Base-by-base conservation (phyloP, 2,113 vertebrate genomes). In the Saccopteryx leptura region DNA sequence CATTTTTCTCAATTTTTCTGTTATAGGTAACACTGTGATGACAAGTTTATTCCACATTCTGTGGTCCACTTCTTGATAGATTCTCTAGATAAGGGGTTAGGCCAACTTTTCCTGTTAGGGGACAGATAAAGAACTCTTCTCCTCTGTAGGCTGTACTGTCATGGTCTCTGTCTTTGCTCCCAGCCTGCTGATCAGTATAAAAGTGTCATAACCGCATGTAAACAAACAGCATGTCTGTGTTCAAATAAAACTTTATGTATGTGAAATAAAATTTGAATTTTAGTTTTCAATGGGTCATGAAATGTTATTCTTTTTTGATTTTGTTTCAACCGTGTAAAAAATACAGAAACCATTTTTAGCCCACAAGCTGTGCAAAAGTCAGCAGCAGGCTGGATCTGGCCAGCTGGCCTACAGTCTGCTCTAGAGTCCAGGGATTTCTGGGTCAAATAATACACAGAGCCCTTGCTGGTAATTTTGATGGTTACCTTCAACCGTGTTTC, bases 321-420 rank as follows among this genome's bases (percentile, higher is more conserved):
- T 93, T 58, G 48, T 81, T 91, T 26, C 69, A 91, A 24, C 23
- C 80, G 82, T 26, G 76, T 50, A 78, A 92, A 82, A 82, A 78
- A 81, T 18, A 9, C 90, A 83, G 79, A 91, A 93, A 39, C 13
- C 56, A 81, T 81, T 58, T 26, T 95, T 58, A 13, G 72, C 12
- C 66, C 50, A 83, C 11, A 71, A 83, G 31, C 28, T 21, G 23
- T 65, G 71, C 58, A 50, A 76, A 91, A 83, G n/a, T n/a, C 50
- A 52, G 28, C 13, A 54, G 11, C 39, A 48, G 81, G 21, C 48
- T 50, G 3, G 17, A 50, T n/a, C 33, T 39, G 63, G 15, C 76
- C 31, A 7, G 26, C 23, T 65, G 63, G 78, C 48, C 9, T 54
- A 1, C 14, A 50, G 26, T 39, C 60, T 74, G 56, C 56, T 65